Evolutionary conservation across 2,888 invertebrate genomes (phyloP).

Genomic region (Drosophila imparisetae): DNA sequence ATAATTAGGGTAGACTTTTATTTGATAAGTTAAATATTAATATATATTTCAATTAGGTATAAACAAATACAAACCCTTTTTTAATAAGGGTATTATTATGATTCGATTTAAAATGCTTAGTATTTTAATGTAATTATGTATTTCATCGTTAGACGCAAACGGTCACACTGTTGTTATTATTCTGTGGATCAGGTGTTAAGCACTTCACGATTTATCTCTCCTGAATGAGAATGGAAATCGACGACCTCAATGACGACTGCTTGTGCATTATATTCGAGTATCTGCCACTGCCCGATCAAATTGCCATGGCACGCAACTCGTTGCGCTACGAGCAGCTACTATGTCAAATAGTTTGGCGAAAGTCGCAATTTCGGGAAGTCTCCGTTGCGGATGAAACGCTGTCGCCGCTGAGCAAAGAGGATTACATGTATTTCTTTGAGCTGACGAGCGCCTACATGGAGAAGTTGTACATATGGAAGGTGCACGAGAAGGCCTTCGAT

Average conservation of each 20-base stretch:
- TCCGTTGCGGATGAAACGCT: constrained; percentile 61
- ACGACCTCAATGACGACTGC: constrained; percentile 64
- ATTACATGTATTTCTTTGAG: constrained; percentile 67
- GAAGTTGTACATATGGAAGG: constrained; percentile 69
- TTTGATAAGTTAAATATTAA: background rate
- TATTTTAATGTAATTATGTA: background rate
- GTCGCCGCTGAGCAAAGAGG: constrained; percentile 57
- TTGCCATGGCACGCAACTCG: constrained; percentile 63
- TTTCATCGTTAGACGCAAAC: background rate
- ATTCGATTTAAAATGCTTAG: background rate
- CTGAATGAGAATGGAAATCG: constrained; percentile 56
- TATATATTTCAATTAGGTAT: background rate
- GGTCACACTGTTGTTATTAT: constrained; percentile 4
- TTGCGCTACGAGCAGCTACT: constrained; percentile 52
- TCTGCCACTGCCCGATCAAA: constrained; percentile 57
- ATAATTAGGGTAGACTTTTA: background rate
- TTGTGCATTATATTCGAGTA: constrained; percentile 62
- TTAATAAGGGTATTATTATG: background rate
- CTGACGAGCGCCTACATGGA: constrained; percentile 60
- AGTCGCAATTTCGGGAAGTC: constrained; percentile 59
- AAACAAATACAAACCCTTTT: background rate
- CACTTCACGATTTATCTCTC: background rate
- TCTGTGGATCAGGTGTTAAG: background rate
- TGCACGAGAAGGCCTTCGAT: constrained; percentile 64
- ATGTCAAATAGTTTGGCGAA: constrained; percentile 60